These are phyloP conservation scores for Phasia obesa DNA, from an alignment of 2,888 invertebrate genomes.

Conservation along the genomic window DNA sequence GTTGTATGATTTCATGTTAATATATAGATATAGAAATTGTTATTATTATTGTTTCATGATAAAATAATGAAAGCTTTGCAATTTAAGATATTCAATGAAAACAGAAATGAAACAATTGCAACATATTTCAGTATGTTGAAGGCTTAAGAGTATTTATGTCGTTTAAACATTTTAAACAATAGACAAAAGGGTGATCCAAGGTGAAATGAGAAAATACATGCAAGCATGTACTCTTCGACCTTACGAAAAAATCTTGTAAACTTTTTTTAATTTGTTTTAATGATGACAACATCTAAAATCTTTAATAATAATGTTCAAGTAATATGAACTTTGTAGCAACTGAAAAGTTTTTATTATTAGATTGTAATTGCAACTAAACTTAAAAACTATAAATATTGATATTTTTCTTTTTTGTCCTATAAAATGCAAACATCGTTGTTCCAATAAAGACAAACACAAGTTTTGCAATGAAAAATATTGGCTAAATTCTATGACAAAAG, in stretches of 20 bases:
- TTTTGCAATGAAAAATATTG: not conserved
- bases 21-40: conserved; percentile 4
- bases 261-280: conserved; percentile 8
- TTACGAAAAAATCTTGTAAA: not conserved
- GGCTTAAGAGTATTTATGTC: conserved; percentile 19
- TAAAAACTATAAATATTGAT: conserved; percentile 9
- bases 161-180: conserved; percentile 7
- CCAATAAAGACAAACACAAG: not conserved
- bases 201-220: conserved; percentile 4
- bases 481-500: not conserved
- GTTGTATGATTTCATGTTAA: conserved; percentile 26
- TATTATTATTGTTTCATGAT: conserved; percentile 46
- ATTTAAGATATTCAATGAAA: conserved; percentile 31
- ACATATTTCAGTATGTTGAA: conserved; percentile 21
- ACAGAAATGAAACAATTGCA: conserved; percentile 23
- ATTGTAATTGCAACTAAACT: conserved; percentile 15
- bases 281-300: conserved; percentile 28
- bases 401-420: not conserved
- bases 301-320: conserved; percentile 20
- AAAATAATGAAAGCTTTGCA: conserved; percentile 45
- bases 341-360: not conserved
- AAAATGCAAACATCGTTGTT: conserved; percentile 5
- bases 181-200: conserved; percentile 9
- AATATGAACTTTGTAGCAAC: conserved; percentile 14
- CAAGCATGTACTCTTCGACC: not conserved